Evolutionary conservation across 2,888 invertebrate species (phyloP), one percentile per base, ranked within the genome.

Genomic region (Stenurella melanura): DNA sequence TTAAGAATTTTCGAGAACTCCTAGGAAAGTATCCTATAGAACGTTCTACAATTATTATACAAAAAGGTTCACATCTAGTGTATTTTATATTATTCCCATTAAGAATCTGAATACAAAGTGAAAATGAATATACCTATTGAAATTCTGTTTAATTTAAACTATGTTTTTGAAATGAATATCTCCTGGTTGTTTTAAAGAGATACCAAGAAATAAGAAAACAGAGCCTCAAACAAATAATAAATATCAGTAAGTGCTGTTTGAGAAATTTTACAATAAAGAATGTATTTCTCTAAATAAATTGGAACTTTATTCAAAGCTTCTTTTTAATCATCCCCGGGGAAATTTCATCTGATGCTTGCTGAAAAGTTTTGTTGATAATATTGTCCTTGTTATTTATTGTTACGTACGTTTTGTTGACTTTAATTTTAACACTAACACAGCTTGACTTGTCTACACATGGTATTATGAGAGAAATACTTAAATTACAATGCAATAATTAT

Each of bases 291-390:
- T 34, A 63, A 63, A 63, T 63, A 63, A 63, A 63, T 63, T 38
- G 63, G 38, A 63, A 63, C n/a, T 34, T 54, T 50, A 69, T 58
- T 69, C 69, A 69, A 34, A 69, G 57, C 69, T 34, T 26, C 6
- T 17, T 69, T 58, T 69, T 69, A 58, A 58, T 69, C 57, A 19
- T 38, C 69, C 57, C 57, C n/a, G 5, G 69, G 69, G 69, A 69
- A 69, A 69, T 69, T 69, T 34, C 57, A 57, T 69, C 54, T 69
- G 69, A 34, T 69, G 26, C 30, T 69, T 58, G 57, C 34, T 57
- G 69, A 18, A 69, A 69, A 50, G 57, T 54, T 68, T 68, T 26
- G 68, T 69, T 69, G 34, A 57, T 69, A 57, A 30, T 58, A 57
- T 69, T 69, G 69, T 69, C 18, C 15, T n/a, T 57, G 12, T 58